These are phyloP conservation scores for Ostrea denselamellosa DNA, from an alignment of 1,140 invertebrate genomes.

Conservation along the genomic window DNA sequence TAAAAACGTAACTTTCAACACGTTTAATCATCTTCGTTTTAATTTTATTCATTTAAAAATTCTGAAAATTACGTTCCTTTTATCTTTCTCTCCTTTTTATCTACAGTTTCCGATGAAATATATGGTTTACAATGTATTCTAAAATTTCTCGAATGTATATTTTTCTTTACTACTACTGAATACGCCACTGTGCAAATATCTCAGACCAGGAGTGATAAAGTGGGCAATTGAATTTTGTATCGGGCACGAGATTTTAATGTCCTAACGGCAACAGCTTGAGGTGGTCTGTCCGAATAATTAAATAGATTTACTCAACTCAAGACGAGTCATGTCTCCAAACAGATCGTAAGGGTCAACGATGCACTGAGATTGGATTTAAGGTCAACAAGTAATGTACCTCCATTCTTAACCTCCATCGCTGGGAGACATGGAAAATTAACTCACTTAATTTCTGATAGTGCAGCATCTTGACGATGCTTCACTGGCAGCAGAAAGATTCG, in stretches of 20 bases:
- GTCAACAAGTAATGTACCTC: constrained; percentile 19
- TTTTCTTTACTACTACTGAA: no score
- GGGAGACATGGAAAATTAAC: constrained; percentile 19
- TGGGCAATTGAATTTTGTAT: constrained; percentile 10
- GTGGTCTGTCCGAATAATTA: neutral
- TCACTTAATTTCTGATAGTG: constrained; percentile 25
- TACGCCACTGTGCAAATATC: no score
- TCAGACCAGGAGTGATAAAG: neutral
- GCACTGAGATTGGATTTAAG: constrained; percentile 6
- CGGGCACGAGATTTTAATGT: neutral
- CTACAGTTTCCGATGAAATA: no score
- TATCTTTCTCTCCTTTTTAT: no score
- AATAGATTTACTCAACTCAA: neutral
- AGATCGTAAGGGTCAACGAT: constrained; percentile 3
- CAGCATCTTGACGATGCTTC: constrained; percentile 28
- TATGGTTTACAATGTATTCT: no score
- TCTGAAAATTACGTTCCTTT: no score
- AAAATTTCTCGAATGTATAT: no score
- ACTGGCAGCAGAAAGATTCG: neutral
- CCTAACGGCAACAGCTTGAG: constrained; percentile 15
- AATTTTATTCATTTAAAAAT: no score
- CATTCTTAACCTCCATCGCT: constrained; percentile 5
- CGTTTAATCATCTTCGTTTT: no score
- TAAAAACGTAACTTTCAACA: no score
- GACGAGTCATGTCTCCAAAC: neutral